These are phyloP conservation scores for Lophotis ruficrista DNA, from an alignment of 2,113 vertebrate species.

Conservation along the genomic window DNA sequence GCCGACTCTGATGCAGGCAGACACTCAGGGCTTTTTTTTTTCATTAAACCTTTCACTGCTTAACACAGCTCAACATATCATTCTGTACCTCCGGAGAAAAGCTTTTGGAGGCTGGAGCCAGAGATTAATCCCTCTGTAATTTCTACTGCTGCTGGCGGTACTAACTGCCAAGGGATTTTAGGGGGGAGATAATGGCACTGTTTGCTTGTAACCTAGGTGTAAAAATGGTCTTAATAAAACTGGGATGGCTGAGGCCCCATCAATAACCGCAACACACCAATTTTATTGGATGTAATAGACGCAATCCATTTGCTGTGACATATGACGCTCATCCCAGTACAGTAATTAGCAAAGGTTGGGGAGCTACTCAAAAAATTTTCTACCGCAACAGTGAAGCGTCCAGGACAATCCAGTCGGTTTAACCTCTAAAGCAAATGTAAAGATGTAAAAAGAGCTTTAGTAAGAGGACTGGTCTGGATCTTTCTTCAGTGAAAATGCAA, in stretches of 20 bases:
- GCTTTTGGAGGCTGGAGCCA: conserved; percentile 53
- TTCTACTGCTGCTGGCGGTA: conserved; percentile 64
- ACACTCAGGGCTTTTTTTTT: conserved; percentile 68
- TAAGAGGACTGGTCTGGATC: conserved; percentile 40
- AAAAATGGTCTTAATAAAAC: conserved; percentile 77
- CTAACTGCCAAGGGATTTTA: conserved; percentile 69
- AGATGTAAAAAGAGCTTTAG: conserved; percentile 52
- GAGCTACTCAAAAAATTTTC: conserved; percentile 52
- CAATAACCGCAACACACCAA: conserved; percentile 61
- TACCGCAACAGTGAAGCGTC: background rate
- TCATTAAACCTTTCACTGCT: conserved; percentile 71
- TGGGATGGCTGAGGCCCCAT: conserved; percentile 37
- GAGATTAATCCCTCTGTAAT: conserved; percentile 77
- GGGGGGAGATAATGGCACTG: conserved; percentile 68
- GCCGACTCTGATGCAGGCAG: background rate
- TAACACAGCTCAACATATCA: conserved; percentile 68
- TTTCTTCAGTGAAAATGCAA: conserved; percentile 56
- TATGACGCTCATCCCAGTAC: background rate
- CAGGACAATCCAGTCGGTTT: conserved; percentile 36
- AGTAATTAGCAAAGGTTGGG: conserved; percentile 56
- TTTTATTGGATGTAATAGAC: conserved; percentile 65
- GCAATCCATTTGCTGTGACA: conserved; percentile 52
- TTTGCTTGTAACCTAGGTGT: conserved; percentile 57
- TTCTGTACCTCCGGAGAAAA: conserved; percentile 43
- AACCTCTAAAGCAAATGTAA: conserved; percentile 58